These are phyloP conservation scores for Cromileptes altivelis DNA, from an alignment of 2,113 vertebrate genomes.

Conservation along the genomic window DNA sequence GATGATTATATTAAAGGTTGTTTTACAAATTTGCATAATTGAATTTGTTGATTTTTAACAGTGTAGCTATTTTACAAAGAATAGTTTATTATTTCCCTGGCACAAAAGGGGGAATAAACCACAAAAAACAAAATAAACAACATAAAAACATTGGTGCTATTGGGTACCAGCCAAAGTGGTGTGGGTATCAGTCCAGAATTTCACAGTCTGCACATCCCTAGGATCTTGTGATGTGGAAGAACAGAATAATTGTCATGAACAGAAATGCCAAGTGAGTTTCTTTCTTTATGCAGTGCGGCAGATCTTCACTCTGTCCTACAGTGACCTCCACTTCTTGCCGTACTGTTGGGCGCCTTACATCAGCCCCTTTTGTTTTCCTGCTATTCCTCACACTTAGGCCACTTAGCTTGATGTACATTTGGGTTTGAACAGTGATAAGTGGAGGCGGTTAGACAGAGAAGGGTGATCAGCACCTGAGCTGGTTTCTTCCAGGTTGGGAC, in stretches of 20 bases:
- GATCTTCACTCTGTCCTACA: neutral
- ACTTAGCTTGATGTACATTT: constrained; percentile 22
- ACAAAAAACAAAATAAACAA: too few relatives aligned
- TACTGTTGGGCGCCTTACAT: neutral
- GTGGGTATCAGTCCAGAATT: too few relatives aligned
- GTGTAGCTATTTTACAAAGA: too few relatives aligned
- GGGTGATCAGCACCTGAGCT: constrained; percentile 15
- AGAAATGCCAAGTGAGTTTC: neutral
- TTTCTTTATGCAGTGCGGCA: neutral
- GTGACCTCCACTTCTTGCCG: neutral
- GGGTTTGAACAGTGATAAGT: constrained; percentile 31
- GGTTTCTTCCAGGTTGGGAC: constrained; percentile 17
- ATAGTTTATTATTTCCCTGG: too few relatives aligned
- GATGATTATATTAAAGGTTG: too few relatives aligned
- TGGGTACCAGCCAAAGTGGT: too few relatives aligned
- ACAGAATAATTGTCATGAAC: neutral
- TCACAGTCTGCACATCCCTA: too few relatives aligned
- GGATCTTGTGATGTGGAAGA: neutral
- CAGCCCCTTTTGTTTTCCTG: constrained; percentile 16
- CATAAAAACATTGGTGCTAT: too few relatives aligned
- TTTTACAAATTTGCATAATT: too few relatives aligned
- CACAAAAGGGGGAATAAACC: too few relatives aligned
- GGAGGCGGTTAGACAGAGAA: constrained; percentile 27
- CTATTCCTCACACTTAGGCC: constrained; percentile 38
- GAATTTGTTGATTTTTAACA: too few relatives aligned